Conservation (phyloP, 2,888 invertebrate genomes). For the Lithophane leautieri region DNA sequence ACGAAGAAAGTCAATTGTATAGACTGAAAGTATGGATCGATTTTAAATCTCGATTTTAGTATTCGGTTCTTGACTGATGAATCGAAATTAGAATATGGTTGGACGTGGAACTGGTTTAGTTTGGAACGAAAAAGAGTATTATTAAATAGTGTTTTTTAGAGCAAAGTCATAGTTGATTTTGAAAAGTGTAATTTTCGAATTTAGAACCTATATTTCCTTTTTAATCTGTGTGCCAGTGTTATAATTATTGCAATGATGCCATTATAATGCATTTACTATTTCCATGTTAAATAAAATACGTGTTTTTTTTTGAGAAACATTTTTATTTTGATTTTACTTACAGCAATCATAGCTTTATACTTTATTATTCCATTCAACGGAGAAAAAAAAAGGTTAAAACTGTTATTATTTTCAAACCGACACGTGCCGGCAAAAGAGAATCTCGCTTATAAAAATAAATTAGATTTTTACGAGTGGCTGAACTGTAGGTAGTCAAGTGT, state of each 20-base stretch:
- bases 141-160: not conserved
- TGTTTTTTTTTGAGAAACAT: not conserved
- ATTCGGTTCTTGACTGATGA: slow-evolving; percentile 38
- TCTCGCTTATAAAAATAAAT: not conserved
- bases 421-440: not conserved
- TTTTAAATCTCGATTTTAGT: slow-evolving; percentile 21
- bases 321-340: slow-evolving; percentile 6
- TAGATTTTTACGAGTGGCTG: too few relatives aligned
- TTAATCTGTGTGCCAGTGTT: slow-evolving; percentile 4
- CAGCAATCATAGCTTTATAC: not conserved
- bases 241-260: slow-evolving; percentile 11
- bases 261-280: slow-evolving; percentile 43
- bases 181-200: not conserved
- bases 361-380: not conserved
- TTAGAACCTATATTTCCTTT: too few relatives aligned
- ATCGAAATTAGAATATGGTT: slow-evolving; percentile 29
- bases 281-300: slow-evolving; percentile 20
- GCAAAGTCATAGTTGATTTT: not conserved
- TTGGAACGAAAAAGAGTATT: slow-evolving; percentile 26
- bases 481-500: too few relatives aligned
- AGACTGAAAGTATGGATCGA: slow-evolving; percentile 26
- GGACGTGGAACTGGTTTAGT: slow-evolving; percentile 4
- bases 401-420: not conserved
- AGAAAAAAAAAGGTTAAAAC: not conserved
- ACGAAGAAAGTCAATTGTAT: not conserved